Evolutionary conservation across 2,113 vertebrate genomes (phyloP), one percentile per base, ranked within the genome.

Genomic region (Phaethon lepturus): DNA sequence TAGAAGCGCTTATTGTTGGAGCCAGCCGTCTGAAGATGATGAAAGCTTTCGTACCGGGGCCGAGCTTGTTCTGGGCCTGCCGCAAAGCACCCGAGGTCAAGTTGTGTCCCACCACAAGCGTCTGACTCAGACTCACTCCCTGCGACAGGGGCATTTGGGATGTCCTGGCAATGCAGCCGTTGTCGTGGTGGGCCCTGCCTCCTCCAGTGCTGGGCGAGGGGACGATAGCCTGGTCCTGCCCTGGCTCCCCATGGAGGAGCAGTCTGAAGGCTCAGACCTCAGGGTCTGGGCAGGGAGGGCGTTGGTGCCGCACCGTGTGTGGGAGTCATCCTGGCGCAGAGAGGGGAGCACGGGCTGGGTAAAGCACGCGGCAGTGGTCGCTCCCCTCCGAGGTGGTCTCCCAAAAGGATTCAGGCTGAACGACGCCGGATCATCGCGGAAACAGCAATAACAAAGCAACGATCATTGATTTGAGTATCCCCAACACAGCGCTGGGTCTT

Each of bases 291-390:
- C 64, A 63, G 66, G 13, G 74, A 62, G 58, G 53, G 3, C 66
- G 40, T 4, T 75, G 84, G 28, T 50, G 8, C 81, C 59, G 0
- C 6, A 1, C 19, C 4, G 8, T 23, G 19, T 11, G 7, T 1
- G n/a, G 52, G 42, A 74, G 28, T 24, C 22, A 50, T 19, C 42
- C 55, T 17, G 40, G 45, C 77, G 50, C 62, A 2, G 8, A 78
- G n/a, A 50, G 17, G 12, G 31, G n/a, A 92, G 33, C 19, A 17
- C n/a, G 56, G 17, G 4, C 35, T 64, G 29, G 4, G 2, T 26
- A 59, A 82, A 82, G 52, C 9, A 8, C 3, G 38, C 0, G 0
- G 28, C 44, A 85, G 52, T 8, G 24, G 35, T 40, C 0, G 1
- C 52, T 90, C 75, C 53, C 33, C 42, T 59, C 67, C 53, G 45